phyloP scores from a whole-genome alignment of 2,888 invertebrate species.

The Mesorhabditis sp. region DNA sequence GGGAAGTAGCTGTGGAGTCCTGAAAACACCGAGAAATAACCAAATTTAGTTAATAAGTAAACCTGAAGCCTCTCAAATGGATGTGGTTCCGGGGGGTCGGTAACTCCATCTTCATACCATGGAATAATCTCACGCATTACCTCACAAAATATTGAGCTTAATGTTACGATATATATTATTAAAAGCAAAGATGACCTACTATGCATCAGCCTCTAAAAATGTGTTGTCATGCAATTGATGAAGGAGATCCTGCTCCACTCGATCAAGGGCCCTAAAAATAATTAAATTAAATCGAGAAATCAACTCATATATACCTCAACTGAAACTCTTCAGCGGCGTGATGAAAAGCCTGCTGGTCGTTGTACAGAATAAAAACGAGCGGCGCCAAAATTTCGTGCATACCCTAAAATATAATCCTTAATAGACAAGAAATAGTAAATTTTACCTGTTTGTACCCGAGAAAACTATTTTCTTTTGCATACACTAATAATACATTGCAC shows the following conservation, averaged over 20 bases:
- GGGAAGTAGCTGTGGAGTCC: constrained; percentile 27
- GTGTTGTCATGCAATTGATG: constrained; percentile 69
- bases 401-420: constrained; percentile 63
- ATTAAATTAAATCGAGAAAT: background rate
- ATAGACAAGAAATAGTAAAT: background rate
- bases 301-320: constrained; percentile 47
- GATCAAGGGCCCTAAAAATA: constrained; percentile 26
- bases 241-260: constrained; percentile 61
- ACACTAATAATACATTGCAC: constrained; percentile 68
- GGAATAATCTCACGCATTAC: constrained; percentile 36
- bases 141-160: constrained; percentile 30
- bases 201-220: constrained; percentile 73
- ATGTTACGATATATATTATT: constrained; percentile 5
- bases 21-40: constrained; percentile 14
- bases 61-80: background rate
- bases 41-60: background rate
- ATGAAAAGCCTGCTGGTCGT: constrained; percentile 71
- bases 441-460: constrained; percentile 73
- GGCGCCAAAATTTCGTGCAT: constrained; percentile 85
- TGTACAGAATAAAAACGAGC: constrained; percentile 73
- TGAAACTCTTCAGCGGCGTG: constrained; percentile 66
- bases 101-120: constrained; percentile 32
- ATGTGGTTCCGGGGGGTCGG: constrained; percentile 3
- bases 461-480: constrained; percentile 68
- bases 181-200: constrained; percentile 65